Evolutionary conservation across 2,888 invertebrate genomes (phyloP).

Genomic region (Pelosia muscerda): DNA sequence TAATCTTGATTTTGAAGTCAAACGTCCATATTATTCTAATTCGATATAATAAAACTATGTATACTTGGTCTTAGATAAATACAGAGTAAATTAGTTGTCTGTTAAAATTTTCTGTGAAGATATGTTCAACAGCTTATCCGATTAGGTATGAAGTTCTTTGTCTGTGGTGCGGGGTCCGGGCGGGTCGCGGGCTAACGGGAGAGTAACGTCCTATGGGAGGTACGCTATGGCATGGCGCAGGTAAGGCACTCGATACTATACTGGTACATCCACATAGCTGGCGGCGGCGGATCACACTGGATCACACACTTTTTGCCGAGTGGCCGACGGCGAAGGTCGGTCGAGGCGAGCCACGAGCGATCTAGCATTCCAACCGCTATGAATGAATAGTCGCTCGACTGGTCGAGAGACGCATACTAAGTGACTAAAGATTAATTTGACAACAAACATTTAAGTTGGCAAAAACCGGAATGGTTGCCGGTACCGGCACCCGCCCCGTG

Average conservation of each 20-base stretch:
- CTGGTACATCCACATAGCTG: slow-evolving; percentile 73
- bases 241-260: slow-evolving; percentile 59
- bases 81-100: slow-evolving; percentile 10
- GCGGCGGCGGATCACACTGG: slow-evolving; percentile 64
- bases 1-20: slow-evolving; percentile 2
- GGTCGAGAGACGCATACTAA: slow-evolving; percentile 80
- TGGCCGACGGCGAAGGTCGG: slow-evolving; percentile 73
- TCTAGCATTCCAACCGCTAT: slow-evolving; percentile 85
- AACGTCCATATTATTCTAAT: slow-evolving; percentile 6
- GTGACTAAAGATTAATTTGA: slow-evolving; percentile 85
- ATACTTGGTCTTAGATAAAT: too few relatives aligned
- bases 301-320: slow-evolving; percentile 70
- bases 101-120: slow-evolving; percentile 25
- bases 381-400: slow-evolving; percentile 85
- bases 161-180: slow-evolving; percentile 32
- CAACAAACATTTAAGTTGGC: slow-evolving; percentile 85
- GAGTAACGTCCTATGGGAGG: slow-evolving; percentile 60
- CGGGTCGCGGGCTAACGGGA: slow-evolving; percentile 50
- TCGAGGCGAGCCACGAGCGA: slow-evolving; percentile 79
- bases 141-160: slow-evolving; percentile 39
- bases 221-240: slow-evolving; percentile 55
- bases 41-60: neutral
- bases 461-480: slow-evolving; percentile 80
- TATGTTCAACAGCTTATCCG: slow-evolving; percentile 24
- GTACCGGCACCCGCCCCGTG: slow-evolving; percentile 82